Base-by-base conservation (phyloP, 1,140 invertebrate genomes). In the Parapsyche elsis region DNA sequence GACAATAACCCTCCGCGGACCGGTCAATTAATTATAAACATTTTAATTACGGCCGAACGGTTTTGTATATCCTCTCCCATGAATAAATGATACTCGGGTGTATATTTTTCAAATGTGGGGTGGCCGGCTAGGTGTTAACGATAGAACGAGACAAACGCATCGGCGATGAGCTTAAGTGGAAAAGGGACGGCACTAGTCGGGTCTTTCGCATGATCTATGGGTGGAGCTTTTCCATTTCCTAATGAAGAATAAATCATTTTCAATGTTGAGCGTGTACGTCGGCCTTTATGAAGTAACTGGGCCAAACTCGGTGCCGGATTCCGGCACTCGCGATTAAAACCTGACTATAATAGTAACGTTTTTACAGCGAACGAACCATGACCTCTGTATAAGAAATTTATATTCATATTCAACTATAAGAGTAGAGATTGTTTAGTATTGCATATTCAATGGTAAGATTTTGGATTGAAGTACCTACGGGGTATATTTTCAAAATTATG, bases 241-340 rank as follows among this genome's bases (percentile, higher is more conserved):
- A 75, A 75, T 75, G 73, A 75, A 75, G 49, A 57, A 75, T 75
- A 75, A 75, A 75, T 75, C 73, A 75, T 75, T 75, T 75, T 26
- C 46, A 30, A 57, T 75, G 71, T 30, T 57, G 26, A 44, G 14
- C 49, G 49, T 24, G 23, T 26, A 19, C 21, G 24, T 1, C 16
- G 19, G 30, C 4, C 49, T 53, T 53, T 53, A 12, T 53, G 16
- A 12, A 12, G 16, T 53, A 53, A 53, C 49, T 53, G 49, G 49
- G 24, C 71, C 24, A 46, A 46, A 73, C 26, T n/a, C 14, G 7
- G 71, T 5, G 44, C 45, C 38, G n/a, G 26, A 46, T n/a, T 53
- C 14, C 16, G 71, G 16, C 49, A 10, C 61, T 23, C 24, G 21
- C 19, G 12, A 23, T 67, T 67, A 19, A 67, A 12, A 1, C 24